Evolutionary conservation across 2,797 vertebrate species (phyloP), one percentile per base, ranked within the genome.

Genomic region (Sciaenops ocellatus): DNA sequence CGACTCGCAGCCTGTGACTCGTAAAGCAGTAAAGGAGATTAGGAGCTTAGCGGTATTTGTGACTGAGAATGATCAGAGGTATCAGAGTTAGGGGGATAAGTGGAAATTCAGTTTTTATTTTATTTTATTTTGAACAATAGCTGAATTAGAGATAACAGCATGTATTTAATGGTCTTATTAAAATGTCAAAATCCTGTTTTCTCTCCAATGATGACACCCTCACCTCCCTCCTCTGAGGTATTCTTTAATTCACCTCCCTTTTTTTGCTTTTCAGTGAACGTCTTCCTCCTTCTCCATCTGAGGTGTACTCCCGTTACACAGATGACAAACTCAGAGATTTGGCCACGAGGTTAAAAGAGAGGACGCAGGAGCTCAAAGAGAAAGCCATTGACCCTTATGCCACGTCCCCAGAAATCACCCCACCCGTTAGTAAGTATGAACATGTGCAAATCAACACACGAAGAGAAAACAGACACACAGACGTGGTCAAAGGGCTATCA

Each of bases 321-420:
- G 96, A 97, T 5, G 89, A 92, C 8, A 92, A 91, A 0, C 89
- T 98, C 16, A 93, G 94, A 74, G 79, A 62, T 0, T 24, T 97
- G 1, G 46, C 93, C 55, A 93, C 73, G 76, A 92, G 24, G 3
- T 47, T 97, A 70, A 92, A 69, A 26, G 94, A 95, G 54, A 94
- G 96, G 44, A 93, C 92, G 4, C 70, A 79, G 0, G 6, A 62
- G 0, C 95, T 95, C 34, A 97, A 92, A 74, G 96, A 95, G 69
- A 97, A 95, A 82, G 38, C 94, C 63, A 82, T 81, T 11, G 96
- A 98, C 63, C 95, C 91, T 0, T 95, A 96, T 3, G 46, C 95
- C 73, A 95, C 96, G 0, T 98, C 97, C 6, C 95, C 96, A 1
- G 97, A 98, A 87, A 85, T 90, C 86, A 97, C 93, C 69, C 96